Evolutionary conservation across 2,888 invertebrate genomes (phyloP).

Genomic region (Entomobrya multifasciata): DNA sequence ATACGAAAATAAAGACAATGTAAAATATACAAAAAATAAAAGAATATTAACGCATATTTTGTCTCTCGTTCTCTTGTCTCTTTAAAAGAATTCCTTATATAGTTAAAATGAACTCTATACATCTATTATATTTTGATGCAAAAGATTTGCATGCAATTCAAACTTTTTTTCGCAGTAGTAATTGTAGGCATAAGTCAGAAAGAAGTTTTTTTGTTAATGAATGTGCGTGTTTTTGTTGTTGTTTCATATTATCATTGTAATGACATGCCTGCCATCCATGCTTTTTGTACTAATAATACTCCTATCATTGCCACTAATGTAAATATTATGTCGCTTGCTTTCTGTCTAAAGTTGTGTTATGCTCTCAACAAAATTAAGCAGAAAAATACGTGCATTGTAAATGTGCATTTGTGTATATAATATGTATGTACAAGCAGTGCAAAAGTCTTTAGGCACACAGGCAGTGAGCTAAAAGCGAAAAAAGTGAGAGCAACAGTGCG

Average conservation of each 20-base stretch:
- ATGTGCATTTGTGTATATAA: background rate
- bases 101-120: background rate
- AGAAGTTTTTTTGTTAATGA: constrained; percentile 47
- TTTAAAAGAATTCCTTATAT: background rate
- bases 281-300: background rate
- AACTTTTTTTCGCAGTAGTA: constrained; percentile 6
- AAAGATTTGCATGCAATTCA: constrained; percentile 23
- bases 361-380: background rate
- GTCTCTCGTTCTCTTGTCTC: background rate
- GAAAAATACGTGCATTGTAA: constrained; percentile 6
- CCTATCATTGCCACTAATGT: constrained; percentile 19
- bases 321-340: background rate
- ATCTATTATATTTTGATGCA: background rate
- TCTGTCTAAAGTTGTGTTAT: constrained; percentile 25
- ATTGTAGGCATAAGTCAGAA: constrained; percentile 32
- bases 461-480: constrained; percentile 53
- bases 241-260: constrained; percentile 18
- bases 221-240: constrained; percentile 58
- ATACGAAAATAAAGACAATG: constrained; percentile 1
- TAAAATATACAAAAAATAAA: background rate
- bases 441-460: background rate
- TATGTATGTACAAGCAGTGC: background rate
- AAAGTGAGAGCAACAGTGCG: constrained; percentile 66
- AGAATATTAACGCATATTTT: background rate
- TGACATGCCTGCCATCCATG: constrained; percentile 39